Evolutionary conservation across 2,888 invertebrate genomes (phyloP).

Genomic region (Lepidochrysops patricia): DNA sequence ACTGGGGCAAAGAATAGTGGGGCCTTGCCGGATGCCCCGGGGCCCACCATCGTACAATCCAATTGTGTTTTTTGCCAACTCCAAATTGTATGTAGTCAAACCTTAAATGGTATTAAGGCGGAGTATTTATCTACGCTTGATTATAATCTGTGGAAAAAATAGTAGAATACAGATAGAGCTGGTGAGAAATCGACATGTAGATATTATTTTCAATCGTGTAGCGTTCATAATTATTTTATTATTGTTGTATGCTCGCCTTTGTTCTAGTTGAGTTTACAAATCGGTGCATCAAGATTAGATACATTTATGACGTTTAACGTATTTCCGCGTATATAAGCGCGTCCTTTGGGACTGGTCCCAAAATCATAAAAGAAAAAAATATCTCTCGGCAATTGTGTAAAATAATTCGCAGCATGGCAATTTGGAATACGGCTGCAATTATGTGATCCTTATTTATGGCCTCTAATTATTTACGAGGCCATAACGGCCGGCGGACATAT

Average conservation of each 20-base stretch:
- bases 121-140: background rate
- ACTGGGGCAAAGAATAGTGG: background rate
- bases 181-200: no score
- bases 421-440: background rate
- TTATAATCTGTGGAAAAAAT: background rate
- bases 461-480: slow-evolving; percentile 10
- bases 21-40: slow-evolving; percentile 3
- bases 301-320: no score
- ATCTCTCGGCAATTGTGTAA: background rate
- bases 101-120: background rate
- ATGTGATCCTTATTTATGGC: slow-evolving; percentile 5
- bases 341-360: no score
- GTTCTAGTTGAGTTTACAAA: no score
- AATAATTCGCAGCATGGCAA: background rate
- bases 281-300: no score
- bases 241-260: no score
- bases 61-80: slow-evolving; percentile 9
- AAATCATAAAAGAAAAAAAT: background rate
- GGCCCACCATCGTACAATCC: slow-evolving; percentile 1
- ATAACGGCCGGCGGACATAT: slow-evolving; percentile 6
- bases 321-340: no score
- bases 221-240: no score
- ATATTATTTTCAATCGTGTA: no score
- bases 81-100: background rate
- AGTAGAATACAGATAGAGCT: no score